Percentiles rank a stretch among this genome's conserved stretches.
Evolutionary conservation across 2,888 invertebrate species (phyloP).

Genomic region (Folsomia candida): DNA sequence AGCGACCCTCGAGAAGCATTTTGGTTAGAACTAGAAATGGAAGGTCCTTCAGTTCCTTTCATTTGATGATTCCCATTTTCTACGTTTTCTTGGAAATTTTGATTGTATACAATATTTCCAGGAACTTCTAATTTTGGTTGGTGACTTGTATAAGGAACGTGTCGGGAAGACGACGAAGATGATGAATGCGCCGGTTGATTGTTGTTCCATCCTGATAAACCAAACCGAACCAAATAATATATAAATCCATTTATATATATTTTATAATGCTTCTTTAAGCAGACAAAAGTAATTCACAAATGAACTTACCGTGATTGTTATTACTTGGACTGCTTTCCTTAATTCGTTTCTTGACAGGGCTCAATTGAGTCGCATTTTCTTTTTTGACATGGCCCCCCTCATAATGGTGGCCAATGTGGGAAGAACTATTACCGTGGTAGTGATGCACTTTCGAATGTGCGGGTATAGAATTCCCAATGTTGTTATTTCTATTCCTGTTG

Average conservation of each 20-base stretch:
- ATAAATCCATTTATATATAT: neutral
- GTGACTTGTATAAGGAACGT: slow-evolving; percentile 29
- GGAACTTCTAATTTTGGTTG: slow-evolving; percentile 43
- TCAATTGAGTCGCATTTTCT: slow-evolving; percentile 78
- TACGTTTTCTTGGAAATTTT: neutral
- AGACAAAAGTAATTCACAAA: too few species aligned
- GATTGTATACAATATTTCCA: slow-evolving; percentile 25
- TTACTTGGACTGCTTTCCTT: slow-evolving; percentile 82
- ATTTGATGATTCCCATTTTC: neutral
- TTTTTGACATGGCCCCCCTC: slow-evolving; percentile 57
- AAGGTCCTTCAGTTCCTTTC: too few species aligned
- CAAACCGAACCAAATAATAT: neutral
- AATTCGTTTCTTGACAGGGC: slow-evolving; percentile 94
- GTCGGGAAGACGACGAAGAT: slow-evolving; percentile 39
- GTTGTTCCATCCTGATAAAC: slow-evolving; percentile 46
- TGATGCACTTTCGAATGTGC: slow-evolving; percentile 48
- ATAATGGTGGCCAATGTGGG: slow-evolving; percentile 44
- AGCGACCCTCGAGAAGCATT: slow-evolving; percentile 42
- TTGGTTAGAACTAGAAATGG: slow-evolving; percentile 16
- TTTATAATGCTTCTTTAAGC: too few species aligned
- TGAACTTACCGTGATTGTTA: slow-evolving; percentile 21
- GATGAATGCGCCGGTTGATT: slow-evolving; percentile 44
- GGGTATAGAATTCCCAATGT: slow-evolving; percentile 47
- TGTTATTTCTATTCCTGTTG: slow-evolving; percentile 16
- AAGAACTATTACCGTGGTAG: slow-evolving; percentile 34